Conservation (phyloP, 2,113 vertebrate genomes). For the Gadus macrocephalus region DNA sequence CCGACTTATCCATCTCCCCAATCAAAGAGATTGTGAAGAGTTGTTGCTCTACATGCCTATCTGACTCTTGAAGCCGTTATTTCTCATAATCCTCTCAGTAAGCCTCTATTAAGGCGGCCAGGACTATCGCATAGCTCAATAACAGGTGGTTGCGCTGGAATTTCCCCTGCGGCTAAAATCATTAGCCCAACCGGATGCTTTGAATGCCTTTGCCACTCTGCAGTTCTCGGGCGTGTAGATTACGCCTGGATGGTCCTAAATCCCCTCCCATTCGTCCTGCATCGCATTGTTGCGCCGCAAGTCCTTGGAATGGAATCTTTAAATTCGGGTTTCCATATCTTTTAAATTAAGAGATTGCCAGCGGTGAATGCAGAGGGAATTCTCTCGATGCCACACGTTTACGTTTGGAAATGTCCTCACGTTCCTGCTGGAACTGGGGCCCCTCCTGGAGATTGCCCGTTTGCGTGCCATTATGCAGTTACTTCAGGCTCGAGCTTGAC, state of each 20-base stretch:
- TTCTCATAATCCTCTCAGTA: constrained; percentile 50
- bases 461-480: too few species aligned
- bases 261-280: constrained; percentile 11
- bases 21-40: neutral
- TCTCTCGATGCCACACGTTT: too few species aligned
- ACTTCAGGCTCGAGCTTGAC: too few species aligned
- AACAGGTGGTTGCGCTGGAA: constrained; percentile 41
- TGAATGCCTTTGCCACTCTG: constrained; percentile 25
- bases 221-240: constrained; percentile 3
- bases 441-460: too few species aligned
- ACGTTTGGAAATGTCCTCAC: too few species aligned
- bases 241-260: constrained; percentile 9
- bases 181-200: constrained; percentile 35
- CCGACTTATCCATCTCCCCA: neutral
- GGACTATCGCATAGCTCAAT: constrained; percentile 52
- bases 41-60: constrained; percentile 8
- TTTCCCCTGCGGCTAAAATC: constrained; percentile 42
- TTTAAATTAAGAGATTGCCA: neutral
- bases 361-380: neutral
- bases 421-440: too few species aligned
- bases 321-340: neutral
- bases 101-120: constrained; percentile 44
- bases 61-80: constrained; percentile 46
- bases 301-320: neutral
- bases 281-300: neutral